Conservation (phyloP, 2,888 invertebrate genomes). For the Scaeva pyrastri region DNA sequence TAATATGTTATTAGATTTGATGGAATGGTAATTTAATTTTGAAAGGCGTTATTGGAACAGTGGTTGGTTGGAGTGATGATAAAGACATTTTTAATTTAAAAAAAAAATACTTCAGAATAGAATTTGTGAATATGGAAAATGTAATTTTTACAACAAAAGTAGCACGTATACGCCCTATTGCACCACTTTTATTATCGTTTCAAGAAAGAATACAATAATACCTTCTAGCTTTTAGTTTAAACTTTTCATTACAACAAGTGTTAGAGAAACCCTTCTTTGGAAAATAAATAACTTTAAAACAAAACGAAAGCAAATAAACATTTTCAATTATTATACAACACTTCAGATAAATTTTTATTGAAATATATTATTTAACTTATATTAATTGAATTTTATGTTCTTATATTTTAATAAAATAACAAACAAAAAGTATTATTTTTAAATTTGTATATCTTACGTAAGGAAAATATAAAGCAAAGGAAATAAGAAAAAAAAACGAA, state of each 20-base stretch:
- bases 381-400: slow-evolving; percentile 47
- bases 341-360: slow-evolving; percentile 73
- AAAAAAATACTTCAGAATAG: background rate
- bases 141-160: no score
- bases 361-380: slow-evolving; percentile 70
- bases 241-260: background rate
- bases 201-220: no score
- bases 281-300: background rate
- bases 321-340: slow-evolving; percentile 61
- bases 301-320: background rate
- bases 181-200: no score
- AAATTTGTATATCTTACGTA: slow-evolving; percentile 54
- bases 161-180: background rate
- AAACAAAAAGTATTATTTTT: slow-evolving; percentile 31
- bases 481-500: slow-evolving; percentile 18
- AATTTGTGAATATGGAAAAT: background rate
- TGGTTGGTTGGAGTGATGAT: slow-evolving; percentile 26
- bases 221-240: no score
- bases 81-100: slow-evolving; percentile 40
- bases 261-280: background rate
- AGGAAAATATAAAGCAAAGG: slow-evolving; percentile 48
- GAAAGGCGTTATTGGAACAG: slow-evolving; percentile 21
- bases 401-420: slow-evolving; percentile 58
- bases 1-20: slow-evolving; percentile 31
- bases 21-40: slow-evolving; percentile 50